Evolutionary conservation across 2,797 vertebrate genomes (phyloP), one percentile per base, ranked within the genome.

Genomic region (Brachyalestes nurse): DNA sequence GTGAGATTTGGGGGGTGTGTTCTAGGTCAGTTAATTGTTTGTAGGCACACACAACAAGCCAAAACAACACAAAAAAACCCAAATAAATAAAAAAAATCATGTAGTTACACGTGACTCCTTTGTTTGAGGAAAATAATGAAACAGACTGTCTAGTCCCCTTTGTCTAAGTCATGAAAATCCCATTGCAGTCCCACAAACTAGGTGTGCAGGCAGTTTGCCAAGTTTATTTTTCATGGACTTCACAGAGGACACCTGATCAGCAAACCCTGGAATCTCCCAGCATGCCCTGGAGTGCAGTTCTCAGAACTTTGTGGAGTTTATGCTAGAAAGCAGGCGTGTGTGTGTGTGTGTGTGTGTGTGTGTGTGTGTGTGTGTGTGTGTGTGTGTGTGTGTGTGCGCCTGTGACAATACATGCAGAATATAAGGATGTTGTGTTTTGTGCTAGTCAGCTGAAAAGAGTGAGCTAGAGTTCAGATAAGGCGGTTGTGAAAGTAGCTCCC

Each of bases 231-330:
- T 19, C 6, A 12, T 12, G 2, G 1, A 61, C 23, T 23, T 25
- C 2, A 23, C 23, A 34, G 6, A 34, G 5, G 7, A 25, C 45
- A 34, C 12, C 49, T 65, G 12, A 17, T 12, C 5, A 1, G 16
- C 42, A 25, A 14, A 8, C 17, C 23, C 14, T 34, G 19, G 40
- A 42, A 62, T 85, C 61, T 65, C 77, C 69, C 62, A 69, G 49
- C n/a, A 78, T 78, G 53, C 75, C 38, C 80, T 72, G 79, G 60
- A 45, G 57, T 49, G 5, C 45, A 51, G 53, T 78, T 51, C 1
- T 45, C 16, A n/a, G 40, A 72, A 71, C 34, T 34, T 2, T 34
- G 34, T 34, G 16, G 57, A 47, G 57, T 55, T 25, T 25, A 72
- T 64, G 21, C 19, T 79, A 67, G 28, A 80, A 49, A 70, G 47